These are phyloP conservation scores for Brachyistius frenatus DNA, from an alignment of 2,113 vertebrate genomes.

Conservation along the genomic window DNA sequence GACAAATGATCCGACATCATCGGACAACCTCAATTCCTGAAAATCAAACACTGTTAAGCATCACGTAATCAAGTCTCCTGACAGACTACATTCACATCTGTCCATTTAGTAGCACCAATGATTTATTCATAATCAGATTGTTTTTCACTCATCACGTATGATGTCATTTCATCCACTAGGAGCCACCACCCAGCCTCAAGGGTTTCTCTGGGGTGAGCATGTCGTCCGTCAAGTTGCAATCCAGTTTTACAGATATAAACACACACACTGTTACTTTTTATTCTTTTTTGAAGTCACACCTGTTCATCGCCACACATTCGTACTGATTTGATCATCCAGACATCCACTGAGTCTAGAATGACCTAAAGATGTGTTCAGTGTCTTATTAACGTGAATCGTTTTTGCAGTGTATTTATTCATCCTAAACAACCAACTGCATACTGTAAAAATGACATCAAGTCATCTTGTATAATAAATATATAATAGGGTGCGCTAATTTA, in stretches of 20 bases:
- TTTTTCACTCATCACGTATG: constrained; percentile 33
- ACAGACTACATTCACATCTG: background rate
- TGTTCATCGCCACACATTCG: too few relatives aligned
- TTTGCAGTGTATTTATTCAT: too few relatives aligned
- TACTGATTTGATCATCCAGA: too few relatives aligned
- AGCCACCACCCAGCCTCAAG: constrained; percentile 67
- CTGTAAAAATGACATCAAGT: too few relatives aligned
- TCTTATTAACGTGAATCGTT: too few relatives aligned
- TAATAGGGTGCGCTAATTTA: too few relatives aligned
- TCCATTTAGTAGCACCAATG: constrained; percentile 1
- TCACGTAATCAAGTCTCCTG: constrained; percentile 17
- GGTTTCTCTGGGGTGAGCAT: constrained; percentile 71
- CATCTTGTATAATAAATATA: too few relatives aligned
- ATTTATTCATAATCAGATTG: constrained; percentile 37
- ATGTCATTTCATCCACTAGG: constrained; percentile 65
- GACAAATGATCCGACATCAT: constrained; percentile 35
- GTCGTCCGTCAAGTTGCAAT: background rate
- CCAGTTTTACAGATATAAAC: background rate
- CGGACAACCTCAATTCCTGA: constrained; percentile 10
- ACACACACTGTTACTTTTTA: too few relatives aligned
- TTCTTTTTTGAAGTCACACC: too few relatives aligned
- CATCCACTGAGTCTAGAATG: too few relatives aligned
- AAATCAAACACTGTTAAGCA: constrained; percentile 42
- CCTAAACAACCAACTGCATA: too few relatives aligned
- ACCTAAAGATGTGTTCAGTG: too few relatives aligned